Evolutionary conservation across 1,140 invertebrate genomes (phyloP).

Genomic region (Globodera ellingtonae): DNA sequence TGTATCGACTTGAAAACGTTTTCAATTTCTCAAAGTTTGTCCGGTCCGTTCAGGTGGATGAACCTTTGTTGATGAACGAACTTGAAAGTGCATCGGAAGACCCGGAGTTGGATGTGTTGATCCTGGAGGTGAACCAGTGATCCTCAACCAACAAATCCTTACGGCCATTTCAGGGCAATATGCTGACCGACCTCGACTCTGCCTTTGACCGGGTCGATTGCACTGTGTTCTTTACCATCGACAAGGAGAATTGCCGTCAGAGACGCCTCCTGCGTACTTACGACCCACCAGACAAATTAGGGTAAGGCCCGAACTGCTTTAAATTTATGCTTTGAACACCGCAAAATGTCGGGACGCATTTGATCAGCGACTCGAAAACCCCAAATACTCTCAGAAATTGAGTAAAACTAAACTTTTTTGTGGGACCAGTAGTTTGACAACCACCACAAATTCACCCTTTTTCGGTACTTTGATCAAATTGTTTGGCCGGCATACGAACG

Average conservation of each 20-base stretch:
- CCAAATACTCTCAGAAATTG: too few relatives aligned
- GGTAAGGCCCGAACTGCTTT: conserved; percentile 2
- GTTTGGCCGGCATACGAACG: conserved; percentile 45
- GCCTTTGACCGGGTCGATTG: conserved; percentile 21
- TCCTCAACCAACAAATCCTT: too few relatives aligned
- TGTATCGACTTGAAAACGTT: conserved; percentile 10
- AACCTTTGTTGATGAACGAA: conserved; percentile 12
- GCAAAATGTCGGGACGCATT: neutral
- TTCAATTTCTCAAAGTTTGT: neutral
- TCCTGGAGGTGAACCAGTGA: conserved; percentile 12
- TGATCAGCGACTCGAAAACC: neutral
- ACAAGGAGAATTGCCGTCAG: conserved; percentile 32
- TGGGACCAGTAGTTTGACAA: too few relatives aligned
- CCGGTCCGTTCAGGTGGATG: conserved; percentile 5
- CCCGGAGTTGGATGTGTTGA: conserved; percentile 23
- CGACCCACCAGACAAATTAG: conserved; percentile 41
- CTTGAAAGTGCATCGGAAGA: neutral
- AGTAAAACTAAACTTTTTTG: too few relatives aligned
- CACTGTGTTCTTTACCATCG: conserved; percentile 38
- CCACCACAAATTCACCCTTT: too few relatives aligned
- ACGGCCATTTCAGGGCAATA: conserved; percentile 39
- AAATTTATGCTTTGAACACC: neutral
- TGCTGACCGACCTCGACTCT: conserved; percentile 32
- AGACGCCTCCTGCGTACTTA: conserved; percentile 27
- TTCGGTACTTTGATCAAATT: conserved; percentile 43